Base-by-base conservation (phyloP, 2,113 vertebrate genomes). In the Suricata suricatta region DNA sequence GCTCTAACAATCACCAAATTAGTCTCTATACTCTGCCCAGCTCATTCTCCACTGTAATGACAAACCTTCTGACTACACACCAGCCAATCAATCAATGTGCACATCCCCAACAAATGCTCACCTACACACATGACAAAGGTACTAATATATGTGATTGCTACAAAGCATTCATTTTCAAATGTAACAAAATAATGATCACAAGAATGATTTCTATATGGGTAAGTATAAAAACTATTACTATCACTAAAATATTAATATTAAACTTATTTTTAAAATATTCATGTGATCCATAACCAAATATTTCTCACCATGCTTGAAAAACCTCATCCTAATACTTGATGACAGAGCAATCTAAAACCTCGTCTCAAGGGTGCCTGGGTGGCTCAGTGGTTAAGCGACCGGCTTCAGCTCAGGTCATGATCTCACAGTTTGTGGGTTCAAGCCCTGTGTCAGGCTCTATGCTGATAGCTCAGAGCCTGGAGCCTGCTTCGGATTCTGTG, bases 91-190 rank as follows among this genome's bases (percentile, higher is more conserved):
- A 52, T 16, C n/a, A 71, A 47, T 31, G 10, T 3, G 23, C 5
- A 90, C 25, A 47, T 25, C 47, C 8, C 29, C 72, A 93, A 85
- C 33, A 44, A n/a, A 71, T 29, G 17, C 52, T 81, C 11, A 85
- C 66, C 80, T 81, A 74, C 6, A 92, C 79, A 71, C 57, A 86
- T 81, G 47, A 38, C 54, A 85, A 69, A 94, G 21, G 16, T 89
- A 92, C 35, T 88, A 96, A 86, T 57, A 93, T 33, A 57, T 74
- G 80, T 44, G 63, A 79, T 94, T 80, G 66, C 17, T 35, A 87
- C 1, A 90, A 79, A 96, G 86, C 25, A 77, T 81, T 93, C 33
- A 88, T 94, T 77, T 94, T 66, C 79, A 89, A 96, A 84, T 57
- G 33, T 82, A 93, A 97, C 29, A 68, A 90, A 94, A 80, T 14